Evolutionary conservation across 2,113 vertebrate species (phyloP), one percentile per base, ranked within the genome.

Genomic region (Istiophorus platypterus): DNA sequence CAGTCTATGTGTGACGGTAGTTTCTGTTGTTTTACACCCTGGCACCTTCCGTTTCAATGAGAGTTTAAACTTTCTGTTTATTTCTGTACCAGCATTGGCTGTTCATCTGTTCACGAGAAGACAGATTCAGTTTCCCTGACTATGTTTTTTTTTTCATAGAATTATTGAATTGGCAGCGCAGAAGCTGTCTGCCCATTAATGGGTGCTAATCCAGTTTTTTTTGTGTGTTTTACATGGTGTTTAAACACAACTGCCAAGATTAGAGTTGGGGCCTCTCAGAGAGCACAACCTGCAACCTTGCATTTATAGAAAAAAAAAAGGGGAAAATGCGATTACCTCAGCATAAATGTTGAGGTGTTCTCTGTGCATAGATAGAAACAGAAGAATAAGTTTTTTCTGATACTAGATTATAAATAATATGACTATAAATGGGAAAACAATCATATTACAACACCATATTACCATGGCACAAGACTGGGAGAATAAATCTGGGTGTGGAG

Each of bases 21-120:
- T 86, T 85, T 66, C 79, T 86, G 86, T 90, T 88, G 66, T 86
- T 88, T 70, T 90, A 85, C 74, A 76, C 84, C 57, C 81, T 63
- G 47, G 65, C 85, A 73, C 85, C 89, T 86, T 88, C 92, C 64
- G 88, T 92, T 90, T 73, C 61, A 86, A 62, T 4, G 54, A 61
- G 56, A 58, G 63, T 68, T 84, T 73, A 72, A 85, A 54, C 4
- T 37, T 13, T 70, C 47, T 77, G 76, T 83, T 92, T 93, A 85
- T 90, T 88, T 89, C 92, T 69, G 24, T 27, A 84, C 41, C 66
- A 59, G 67, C 17, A 39, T 80, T 68, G 73, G 73, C 66, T 72
- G 68, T 37, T 76, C 5, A 4, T 80, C 85, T 77, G 67, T 71
- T 77, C 49, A 24, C 41, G 57, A 85, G 75, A 72, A 65, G 78